Percentiles rank a stretch among this genome's conserved stretches.
Evolutionary conservation across 2,888 invertebrate species (phyloP).

Genomic region (Hypena proboscidalis): DNA sequence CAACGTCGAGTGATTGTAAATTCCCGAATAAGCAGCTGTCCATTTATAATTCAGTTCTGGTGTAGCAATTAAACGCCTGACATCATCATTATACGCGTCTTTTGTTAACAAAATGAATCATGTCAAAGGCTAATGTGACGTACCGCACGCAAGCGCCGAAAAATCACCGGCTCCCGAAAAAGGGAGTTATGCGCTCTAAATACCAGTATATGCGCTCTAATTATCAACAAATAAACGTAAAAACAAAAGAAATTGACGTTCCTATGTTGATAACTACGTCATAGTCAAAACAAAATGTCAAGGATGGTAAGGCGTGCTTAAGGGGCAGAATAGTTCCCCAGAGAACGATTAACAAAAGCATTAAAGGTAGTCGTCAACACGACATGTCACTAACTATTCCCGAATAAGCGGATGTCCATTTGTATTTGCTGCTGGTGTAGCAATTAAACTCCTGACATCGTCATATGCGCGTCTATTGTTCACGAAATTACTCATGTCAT

Average conservation of each 20-base stretch:
- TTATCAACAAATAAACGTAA: too few species aligned
- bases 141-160: neutral
- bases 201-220: too few species aligned
- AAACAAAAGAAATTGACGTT: too few species aligned
- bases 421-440: constrained; percentile 1
- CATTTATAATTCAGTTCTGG: constrained; percentile 3
- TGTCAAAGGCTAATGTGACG: neutral
- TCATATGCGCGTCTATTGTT: neutral
- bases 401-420: constrained; percentile 8
- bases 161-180: too few species aligned
- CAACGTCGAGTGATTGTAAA: too few species aligned
- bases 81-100: neutral
- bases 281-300: too few species aligned
- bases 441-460: constrained; percentile 2
- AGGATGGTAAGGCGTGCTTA: too few species aligned
- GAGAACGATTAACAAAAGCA: too few species aligned
- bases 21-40: constrained; percentile 5
- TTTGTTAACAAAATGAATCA: constrained; percentile 2
- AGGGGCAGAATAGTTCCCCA: too few species aligned
- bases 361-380: too few species aligned
- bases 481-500: constrained; percentile 3
- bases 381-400: neutral
- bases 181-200: too few species aligned
- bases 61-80: constrained; percentile 1
- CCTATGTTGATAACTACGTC: too few species aligned